These are phyloP conservation scores for Dryococelus australis DNA, from an alignment of 2,888 invertebrate species.

Conservation along the genomic window DNA sequence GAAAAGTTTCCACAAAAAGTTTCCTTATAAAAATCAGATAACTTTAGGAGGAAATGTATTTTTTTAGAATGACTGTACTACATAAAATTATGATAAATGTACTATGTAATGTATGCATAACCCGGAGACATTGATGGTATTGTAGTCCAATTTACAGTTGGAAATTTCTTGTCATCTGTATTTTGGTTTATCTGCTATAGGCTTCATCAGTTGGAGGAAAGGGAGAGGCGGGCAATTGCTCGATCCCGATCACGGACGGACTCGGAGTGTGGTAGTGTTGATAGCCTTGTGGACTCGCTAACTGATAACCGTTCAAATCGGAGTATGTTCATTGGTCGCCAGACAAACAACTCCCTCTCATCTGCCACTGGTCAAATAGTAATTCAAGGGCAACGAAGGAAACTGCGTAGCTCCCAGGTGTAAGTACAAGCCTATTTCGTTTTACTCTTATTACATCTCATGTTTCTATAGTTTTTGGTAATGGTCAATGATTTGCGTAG, in stretches of 20 bases:
- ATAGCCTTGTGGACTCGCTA: slow-evolving; percentile 37
- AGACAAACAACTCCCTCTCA: slow-evolving; percentile 86
- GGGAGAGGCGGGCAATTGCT: slow-evolving; percentile 41
- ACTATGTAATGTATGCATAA: no score
- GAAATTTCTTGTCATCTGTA: no score
- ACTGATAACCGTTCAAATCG: slow-evolving; percentile 34
- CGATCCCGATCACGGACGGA: slow-evolving; percentile 42
- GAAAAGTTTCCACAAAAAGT: no score
- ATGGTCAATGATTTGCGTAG: no score
- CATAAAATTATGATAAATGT: no score
- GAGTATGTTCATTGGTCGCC: slow-evolving; percentile 69
- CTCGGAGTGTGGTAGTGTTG: slow-evolving; percentile 46
- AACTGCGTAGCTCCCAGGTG: slow-evolving; percentile 74
- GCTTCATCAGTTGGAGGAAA: slow-evolving; percentile 40
- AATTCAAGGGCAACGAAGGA: slow-evolving; percentile 68
- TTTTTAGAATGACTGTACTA: no score
- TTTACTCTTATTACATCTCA: not conserved
- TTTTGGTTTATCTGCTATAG: not conserved
- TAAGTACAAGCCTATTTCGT: slow-evolving; percentile 57
- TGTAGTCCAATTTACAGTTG: no score
- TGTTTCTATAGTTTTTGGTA: no score
- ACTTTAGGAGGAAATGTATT: no score
- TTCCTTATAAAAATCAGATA: no score
- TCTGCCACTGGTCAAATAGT: slow-evolving; percentile 85
- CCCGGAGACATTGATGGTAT: no score